Percentiles rank a stretch among this genome's conserved stretches.
These are phyloP conservation scores for Lacanobia wlatinum DNA, from an alignment of 2,888 invertebrate species.

Conservation along the genomic window DNA sequence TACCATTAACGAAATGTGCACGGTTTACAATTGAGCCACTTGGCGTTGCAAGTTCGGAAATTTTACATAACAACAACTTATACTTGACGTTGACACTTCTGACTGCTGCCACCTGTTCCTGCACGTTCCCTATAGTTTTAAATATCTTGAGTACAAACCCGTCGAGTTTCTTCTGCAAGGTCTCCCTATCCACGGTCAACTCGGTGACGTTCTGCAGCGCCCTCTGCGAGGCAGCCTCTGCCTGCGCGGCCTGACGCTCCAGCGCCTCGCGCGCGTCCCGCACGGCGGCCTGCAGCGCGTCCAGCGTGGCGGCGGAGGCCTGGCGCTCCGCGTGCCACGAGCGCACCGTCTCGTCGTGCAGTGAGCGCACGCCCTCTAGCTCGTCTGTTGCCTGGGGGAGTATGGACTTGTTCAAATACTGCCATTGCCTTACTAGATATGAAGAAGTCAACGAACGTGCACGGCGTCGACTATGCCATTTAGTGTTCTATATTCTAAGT, in stretches of 20 bases:
- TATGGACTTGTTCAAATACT: too few relatives aligned
- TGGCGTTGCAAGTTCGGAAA: too few relatives aligned
- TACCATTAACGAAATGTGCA: too few relatives aligned
- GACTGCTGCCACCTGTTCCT: too few relatives aligned
- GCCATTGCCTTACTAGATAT: too few relatives aligned
- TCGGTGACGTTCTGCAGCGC: conserved; percentile 83
- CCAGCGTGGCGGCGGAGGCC: conserved; percentile 62
- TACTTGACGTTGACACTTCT: too few relatives aligned
- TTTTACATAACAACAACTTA: too few relatives aligned
- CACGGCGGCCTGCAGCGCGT: conserved; percentile 57
- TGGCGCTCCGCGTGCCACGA: conserved; percentile 79
- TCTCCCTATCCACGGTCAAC: conserved; percentile 86
- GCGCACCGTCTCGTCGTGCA: conserved; percentile 88
- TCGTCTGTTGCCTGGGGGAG: conserved; percentile 85
- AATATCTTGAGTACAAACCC: conserved; percentile 63
- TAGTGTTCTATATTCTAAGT: too few relatives aligned
- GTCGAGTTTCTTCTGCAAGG: conserved; percentile 83
- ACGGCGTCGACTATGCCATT: too few relatives aligned
- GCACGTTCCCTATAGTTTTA: neutral
- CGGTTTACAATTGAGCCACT: too few relatives aligned
- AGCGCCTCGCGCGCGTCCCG: conserved; percentile 61
- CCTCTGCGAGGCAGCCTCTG: conserved; percentile 67
- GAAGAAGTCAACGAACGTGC: too few relatives aligned
- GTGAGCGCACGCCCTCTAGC: conserved; percentile 87
- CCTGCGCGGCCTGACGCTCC: conserved; percentile 64